Conservation (phyloP, 2,113 vertebrate species). For the Esox niger region DNA sequence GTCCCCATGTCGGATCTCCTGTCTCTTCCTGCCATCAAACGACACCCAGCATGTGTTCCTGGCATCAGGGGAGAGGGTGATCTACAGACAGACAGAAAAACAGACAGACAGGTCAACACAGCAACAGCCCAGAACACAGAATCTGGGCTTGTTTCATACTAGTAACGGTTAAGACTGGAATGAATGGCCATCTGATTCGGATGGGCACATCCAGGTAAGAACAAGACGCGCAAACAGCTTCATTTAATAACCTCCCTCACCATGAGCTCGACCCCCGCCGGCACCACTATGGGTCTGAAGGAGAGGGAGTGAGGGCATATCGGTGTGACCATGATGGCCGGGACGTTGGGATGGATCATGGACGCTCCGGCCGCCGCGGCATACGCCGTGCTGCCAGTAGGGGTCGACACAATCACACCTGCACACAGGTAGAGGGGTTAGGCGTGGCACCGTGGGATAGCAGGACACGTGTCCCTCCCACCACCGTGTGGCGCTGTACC, state of each 20-base stretch:
- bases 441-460: no score
- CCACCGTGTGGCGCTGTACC: conserved; percentile 8
- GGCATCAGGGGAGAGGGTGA: conserved; percentile 77
- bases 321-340: conserved; percentile 81
- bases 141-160: no score
- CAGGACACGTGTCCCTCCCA: no score
- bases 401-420: conserved; percentile 80
- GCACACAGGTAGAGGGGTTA: not conserved
- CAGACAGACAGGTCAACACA: not conserved
- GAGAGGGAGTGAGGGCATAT: conserved; percentile 82
- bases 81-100: conserved; percentile 54
- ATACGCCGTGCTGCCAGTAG: conserved; percentile 77
- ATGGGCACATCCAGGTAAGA: no score
- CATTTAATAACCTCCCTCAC: conserved; percentile 38
- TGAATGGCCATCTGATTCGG: no score
- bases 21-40: conserved; percentile 77
- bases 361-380: conserved; percentile 78
- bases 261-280: conserved; percentile 80
- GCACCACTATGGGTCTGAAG: conserved; percentile 80
- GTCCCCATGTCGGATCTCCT: conserved; percentile 79
- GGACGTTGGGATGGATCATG: conserved; percentile 82
- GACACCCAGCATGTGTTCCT: conserved; percentile 81
- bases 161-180: no score
- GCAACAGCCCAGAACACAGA: no score
- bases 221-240: no score